These are phyloP conservation scores for Peromyscus melanophrys DNA, from an alignment of 2,797 vertebrate species.

Conservation along the genomic window DNA sequence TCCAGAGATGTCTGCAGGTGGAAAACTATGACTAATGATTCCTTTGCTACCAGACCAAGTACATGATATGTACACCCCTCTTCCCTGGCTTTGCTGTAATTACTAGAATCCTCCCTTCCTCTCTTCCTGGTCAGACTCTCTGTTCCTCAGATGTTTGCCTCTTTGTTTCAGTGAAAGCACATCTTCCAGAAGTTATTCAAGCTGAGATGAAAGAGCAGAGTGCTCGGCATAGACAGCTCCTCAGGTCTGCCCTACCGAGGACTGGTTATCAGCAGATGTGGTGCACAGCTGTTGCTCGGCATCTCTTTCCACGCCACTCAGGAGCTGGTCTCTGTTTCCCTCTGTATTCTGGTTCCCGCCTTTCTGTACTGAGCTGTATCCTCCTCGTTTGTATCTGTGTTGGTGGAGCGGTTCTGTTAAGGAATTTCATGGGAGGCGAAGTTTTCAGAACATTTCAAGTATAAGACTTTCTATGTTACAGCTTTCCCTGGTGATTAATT, in stretches of 20 bases:
- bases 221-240: neutral
- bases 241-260: neutral
- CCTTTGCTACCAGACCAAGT: neutral
- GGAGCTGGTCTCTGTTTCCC: neutral
- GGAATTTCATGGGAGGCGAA: neutral
- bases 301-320: neutral
- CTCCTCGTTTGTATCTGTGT: neutral
- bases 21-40: neutral
- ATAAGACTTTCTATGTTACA: neutral
- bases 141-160: neutral
- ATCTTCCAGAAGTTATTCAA: neutral
- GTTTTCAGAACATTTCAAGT: neutral
- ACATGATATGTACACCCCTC: neutral
- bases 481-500: neutral
- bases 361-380: neutral
- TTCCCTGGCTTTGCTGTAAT: neutral
- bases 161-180: neutral
- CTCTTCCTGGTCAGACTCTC: neutral
- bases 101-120: neutral
- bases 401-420: neutral
- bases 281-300: neutral
- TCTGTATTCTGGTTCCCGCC: neutral
- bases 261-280: too few species aligned
- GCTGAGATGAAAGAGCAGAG: neutral
- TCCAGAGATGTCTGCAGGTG: neutral